Evolutionary conservation across 2,888 invertebrate genomes (phyloP), one percentile per base, ranked within the genome.

Genomic region (Lasioglossum zephyrum): DNA sequence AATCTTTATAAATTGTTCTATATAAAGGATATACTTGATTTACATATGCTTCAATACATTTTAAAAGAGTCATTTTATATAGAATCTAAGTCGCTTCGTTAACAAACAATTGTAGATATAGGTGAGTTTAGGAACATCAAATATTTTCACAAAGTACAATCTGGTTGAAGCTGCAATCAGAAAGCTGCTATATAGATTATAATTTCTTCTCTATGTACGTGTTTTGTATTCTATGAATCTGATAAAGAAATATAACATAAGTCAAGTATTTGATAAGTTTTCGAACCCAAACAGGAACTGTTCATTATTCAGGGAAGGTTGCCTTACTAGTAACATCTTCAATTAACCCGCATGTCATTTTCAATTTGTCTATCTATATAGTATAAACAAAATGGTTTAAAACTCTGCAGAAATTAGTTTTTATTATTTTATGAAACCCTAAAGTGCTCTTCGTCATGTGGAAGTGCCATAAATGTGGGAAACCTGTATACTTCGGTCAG

Each of bases 401-500:
- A 83, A 74, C 11, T 39, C 13, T 70, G 16, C 31, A 72, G 49
- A 5, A 47, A 47, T 73, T 44, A 41, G 66, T 77, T 77, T 79
- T 49, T 41, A 76, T 73, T 82, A 77, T 86, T 86, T 75, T 77
- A 69, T 84, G 66, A 79, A 73, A 75, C 57, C 74, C 31, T 73
- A 11, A 69, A 85, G 57, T 74, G 49, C 72, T 22, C n/a, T 73
- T 73, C 90, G 92, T 91, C 91, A 97, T 97, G 97, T 97, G 97
- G 97, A 97, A 97, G 96, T 97, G 97, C 95, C 97, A 97, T 95
- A 97, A 97, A 95, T 97, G 97, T 95, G 97, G 97, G 91, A 97
- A 97, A 95, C 97, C 97, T 84, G 97, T 97, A 89, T 97, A 96
- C 95, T 97, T 97, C 95, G 97, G 97, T 97, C 79, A 89, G 92